These are phyloP conservation scores for Pipistrellus kuhlii DNA, from an alignment of 2,797 vertebrate genomes.

Conservation along the genomic window DNA sequence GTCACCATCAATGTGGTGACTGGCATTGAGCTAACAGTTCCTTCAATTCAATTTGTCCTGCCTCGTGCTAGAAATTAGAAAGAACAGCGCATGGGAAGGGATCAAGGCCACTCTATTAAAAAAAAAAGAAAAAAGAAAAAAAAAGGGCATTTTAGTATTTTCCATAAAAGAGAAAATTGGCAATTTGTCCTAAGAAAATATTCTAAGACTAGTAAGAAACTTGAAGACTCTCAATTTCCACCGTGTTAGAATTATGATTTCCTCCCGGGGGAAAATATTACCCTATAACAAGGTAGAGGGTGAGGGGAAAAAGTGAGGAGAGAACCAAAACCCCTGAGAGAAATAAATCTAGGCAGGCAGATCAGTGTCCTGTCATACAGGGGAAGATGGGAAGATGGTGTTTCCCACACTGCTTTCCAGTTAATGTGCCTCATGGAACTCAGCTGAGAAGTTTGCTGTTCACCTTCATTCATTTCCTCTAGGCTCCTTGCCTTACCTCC, in stretches of 20 bases:
- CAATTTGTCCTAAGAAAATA: conserved; percentile 67
- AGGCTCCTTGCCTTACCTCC: background rate
- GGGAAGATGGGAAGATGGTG: background rate
- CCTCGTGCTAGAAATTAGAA: conserved; percentile 53
- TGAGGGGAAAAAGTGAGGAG: conserved; percentile 4
- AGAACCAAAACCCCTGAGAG: background rate
- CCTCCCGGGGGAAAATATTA: background rate
- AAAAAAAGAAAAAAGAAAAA: conserved; percentile 61
- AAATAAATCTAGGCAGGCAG: conserved; percentile 50
- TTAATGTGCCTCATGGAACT: background rate
- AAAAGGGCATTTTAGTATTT: conserved; percentile 62
- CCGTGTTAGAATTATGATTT: conserved; percentile 68
- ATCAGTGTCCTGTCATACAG: conserved; percentile 25
- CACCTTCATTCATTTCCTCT: background rate
- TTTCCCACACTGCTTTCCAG: background rate
- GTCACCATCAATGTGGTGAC: background rate
- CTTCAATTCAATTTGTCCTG: conserved; percentile 29
- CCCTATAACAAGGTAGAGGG: conserved; percentile 30
- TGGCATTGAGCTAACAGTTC: background rate
- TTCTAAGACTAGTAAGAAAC: conserved; percentile 54
- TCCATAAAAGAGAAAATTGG: conserved; percentile 67
- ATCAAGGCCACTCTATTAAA: conserved; percentile 49
- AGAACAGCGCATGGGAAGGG: conserved; percentile 39
- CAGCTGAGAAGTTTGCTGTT: background rate
- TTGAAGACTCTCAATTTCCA: conserved; percentile 64